Evolutionary conservation across 2,888 invertebrate species (phyloP), one percentile per base, ranked within the genome.

Genomic region (Acleris sparsana): DNA sequence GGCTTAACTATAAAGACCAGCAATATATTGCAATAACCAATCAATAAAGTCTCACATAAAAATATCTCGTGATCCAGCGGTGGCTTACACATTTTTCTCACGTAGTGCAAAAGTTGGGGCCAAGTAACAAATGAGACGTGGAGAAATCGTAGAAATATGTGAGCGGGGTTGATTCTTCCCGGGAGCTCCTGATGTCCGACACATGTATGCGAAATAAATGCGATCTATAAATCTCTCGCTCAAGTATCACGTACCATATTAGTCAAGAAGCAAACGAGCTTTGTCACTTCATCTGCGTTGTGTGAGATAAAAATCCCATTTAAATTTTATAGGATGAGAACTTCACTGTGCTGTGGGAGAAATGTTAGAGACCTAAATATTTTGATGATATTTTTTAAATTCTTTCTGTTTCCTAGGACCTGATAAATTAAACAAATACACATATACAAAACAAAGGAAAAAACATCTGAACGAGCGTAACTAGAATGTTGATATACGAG

Each of bases 61-160:
- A 18, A 39, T 39, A 56, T 13, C 0, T 22, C 20, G 16, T 7
- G 43, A 43, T n/a, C 18, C 39, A 55, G 43, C 33, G 46, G 39
- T 16, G 48, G 25, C 25, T 18, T 62, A n/a, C 43, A 46, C 33
- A 68, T 68, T 68, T 62, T 17, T 52, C 29, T 53, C 68, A 68
- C 68, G 68, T 65, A 53, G 39, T 53, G 43, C 58, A 51, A 65
- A 65, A 65, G 61, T 58, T 59, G 58, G 55, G 59, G 53, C 59
- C 43, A 68, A 60, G 69, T 65, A 61, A 62, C 65, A 69, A 66
- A 69, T 69, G 65, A 69, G 69, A 69, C 69, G 65, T 66, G 65
- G 69, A 69, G 62, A 69, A 69, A 69, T 69, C 65, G 65, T 44
- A 20, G 55, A 63, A 69, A 69, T 69, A 59, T 69, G 65, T 69